Conservation (phyloP, 2,113 vertebrate species). For the Pseudolaguvia tuberculata region DNA sequence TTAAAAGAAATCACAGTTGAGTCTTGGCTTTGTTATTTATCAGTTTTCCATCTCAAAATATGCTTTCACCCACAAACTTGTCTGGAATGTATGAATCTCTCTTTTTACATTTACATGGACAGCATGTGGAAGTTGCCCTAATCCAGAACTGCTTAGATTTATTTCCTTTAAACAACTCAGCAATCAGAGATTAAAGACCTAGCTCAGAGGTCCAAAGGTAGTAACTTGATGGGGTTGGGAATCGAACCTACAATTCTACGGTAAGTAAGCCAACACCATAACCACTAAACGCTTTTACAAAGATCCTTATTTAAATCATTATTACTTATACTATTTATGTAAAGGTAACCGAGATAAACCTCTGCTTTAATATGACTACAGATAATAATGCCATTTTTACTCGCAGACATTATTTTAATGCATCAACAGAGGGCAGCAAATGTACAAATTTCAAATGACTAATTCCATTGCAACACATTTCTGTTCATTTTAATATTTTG, state of each 20-base stretch:
- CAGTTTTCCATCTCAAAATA: conserved; percentile 8
- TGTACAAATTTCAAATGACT: background rate
- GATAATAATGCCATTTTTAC: background rate
- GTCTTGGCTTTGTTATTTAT: background rate
- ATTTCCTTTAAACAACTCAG: no score
- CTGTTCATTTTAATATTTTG: no score
- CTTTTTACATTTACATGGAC: background rate
- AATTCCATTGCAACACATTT: background rate
- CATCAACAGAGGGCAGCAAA: conserved; percentile 41
- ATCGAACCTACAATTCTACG: no score
- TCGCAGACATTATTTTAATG: background rate
- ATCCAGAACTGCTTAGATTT: no score
- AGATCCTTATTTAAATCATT: background rate
- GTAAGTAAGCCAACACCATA: no score
- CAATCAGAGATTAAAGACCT: no score
- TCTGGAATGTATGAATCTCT: background rate
- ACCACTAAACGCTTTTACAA: background rate
- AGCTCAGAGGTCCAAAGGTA: no score
- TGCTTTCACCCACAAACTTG: background rate
- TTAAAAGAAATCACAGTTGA: background rate
- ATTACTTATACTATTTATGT: background rate
- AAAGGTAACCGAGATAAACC: background rate
- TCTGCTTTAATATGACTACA: background rate
- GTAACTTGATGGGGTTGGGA: no score
- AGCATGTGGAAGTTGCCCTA: no score